phyloP scores from a whole-genome alignment of 2,888 invertebrate genomes.

The Leptopterna dolabrata region DNA sequence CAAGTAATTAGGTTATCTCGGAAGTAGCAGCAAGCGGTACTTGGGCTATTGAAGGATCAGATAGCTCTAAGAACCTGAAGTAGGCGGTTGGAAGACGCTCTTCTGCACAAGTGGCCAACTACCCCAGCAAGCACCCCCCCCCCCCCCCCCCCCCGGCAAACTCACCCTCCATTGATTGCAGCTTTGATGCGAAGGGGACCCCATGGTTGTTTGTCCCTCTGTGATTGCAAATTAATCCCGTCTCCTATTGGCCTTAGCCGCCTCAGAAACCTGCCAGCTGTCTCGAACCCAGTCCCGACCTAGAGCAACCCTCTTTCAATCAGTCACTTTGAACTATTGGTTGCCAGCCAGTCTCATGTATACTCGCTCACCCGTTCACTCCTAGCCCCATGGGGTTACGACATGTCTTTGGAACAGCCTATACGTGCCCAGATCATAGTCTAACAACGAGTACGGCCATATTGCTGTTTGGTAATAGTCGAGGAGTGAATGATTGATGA shows the following conservation, averaged over 20 bases:
- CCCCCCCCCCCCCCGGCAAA: neutral
- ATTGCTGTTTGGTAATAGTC: too few species aligned
- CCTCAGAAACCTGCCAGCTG: constrained; percentile 11
- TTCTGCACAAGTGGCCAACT: neutral
- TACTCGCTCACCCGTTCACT: too few species aligned
- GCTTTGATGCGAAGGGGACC: constrained; percentile 30
- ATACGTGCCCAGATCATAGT: too few species aligned
- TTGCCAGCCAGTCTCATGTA: neutral
- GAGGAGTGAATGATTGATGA: too few species aligned
- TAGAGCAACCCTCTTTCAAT: constrained; percentile 22
- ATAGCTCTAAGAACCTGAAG: neutral
- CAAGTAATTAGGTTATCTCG: neutral
- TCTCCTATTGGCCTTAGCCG: neutral
- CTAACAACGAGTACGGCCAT: too few species aligned
- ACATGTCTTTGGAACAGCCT: too few species aligned
- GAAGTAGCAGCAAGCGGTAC: neutral
- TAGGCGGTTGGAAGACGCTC: neutral
- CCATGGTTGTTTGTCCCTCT: constrained; percentile 44
- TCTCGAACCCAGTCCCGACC: neutral
- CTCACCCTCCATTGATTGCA: neutral
- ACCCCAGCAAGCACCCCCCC: neutral
- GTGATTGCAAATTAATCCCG: constrained; percentile 50
- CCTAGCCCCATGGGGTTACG: too few species aligned
- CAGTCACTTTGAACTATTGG: constrained; percentile 23
- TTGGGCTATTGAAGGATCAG: neutral